These are phyloP conservation scores for Troides oblongomaculatus DNA, from an alignment of 2,888 invertebrate species.

Conservation along the genomic window DNA sequence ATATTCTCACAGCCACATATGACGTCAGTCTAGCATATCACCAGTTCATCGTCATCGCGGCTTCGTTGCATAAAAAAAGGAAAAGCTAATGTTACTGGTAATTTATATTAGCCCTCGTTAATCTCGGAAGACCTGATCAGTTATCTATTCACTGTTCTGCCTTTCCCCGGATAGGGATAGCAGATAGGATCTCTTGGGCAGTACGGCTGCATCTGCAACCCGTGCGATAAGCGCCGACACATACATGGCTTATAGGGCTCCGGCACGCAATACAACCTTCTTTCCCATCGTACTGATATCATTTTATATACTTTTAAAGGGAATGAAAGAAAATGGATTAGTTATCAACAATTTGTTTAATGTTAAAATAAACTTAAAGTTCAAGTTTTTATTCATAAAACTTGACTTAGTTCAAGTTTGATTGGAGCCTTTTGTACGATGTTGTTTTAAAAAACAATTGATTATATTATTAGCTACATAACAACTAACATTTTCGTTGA, in stretches of 20 bases:
- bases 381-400: no score
- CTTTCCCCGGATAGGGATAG: conserved; percentile 22
- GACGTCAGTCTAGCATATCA: no score
- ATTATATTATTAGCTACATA: no score
- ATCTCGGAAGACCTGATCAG: conserved; percentile 34
- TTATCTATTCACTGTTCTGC: conserved; percentile 34
- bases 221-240: conserved; percentile 35
- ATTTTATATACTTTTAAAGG: conserved; percentile 6
- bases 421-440: no score
- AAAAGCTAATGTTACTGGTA: no score
- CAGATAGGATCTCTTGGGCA: conserved; percentile 33
- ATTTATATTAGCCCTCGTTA: conserved; percentile 30
- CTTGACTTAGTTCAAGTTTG: no score
- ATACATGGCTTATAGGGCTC: conserved; percentile 39
- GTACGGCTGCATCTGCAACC: conserved; percentile 36
- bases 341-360: background rate
- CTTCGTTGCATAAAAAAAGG: no score
- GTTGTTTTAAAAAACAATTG: no score
- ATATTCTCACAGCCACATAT: no score
- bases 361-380: no score
- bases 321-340: background rate
- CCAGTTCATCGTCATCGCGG: no score
- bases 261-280: conserved; percentile 37
- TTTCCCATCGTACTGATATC: conserved; percentile 19
- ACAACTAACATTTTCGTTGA: no score